These are phyloP conservation scores for Sylvietta virens DNA, from an alignment of 2,113 vertebrate species.

Conservation along the genomic window DNA sequence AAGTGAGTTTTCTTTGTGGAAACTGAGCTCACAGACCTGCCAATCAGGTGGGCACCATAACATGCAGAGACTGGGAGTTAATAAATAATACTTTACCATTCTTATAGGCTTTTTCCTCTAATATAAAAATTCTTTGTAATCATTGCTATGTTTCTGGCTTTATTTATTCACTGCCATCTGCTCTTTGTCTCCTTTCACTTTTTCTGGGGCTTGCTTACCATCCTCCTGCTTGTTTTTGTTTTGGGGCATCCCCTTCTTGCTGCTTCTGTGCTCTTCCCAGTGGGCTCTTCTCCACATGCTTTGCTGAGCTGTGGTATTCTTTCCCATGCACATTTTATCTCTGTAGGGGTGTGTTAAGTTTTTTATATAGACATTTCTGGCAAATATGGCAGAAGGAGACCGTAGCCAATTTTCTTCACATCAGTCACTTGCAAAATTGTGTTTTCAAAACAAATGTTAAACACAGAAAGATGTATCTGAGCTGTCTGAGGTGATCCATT, in stretches of 20 bases:
- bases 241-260: neutral
- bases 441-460: slow-evolving; percentile 27
- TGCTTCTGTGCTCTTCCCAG: neutral
- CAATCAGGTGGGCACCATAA: neutral
- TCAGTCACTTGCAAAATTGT: slow-evolving; percentile 2
- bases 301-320: neutral
- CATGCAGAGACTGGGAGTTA: neutral
- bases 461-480: neutral
- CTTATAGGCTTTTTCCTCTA: neutral
- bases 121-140: neutral
- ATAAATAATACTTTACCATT: slow-evolving; percentile 9
- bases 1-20: neutral
- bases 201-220: neutral
- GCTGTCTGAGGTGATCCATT: neutral
- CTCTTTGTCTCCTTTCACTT: slow-evolving; percentile 28
- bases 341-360: neutral
- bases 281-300: neutral
- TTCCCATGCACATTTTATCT: neutral
- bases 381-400: neutral
- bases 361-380: slow-evolving; percentile 4
- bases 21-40: neutral
- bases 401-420: neutral
- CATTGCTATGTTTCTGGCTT: slow-evolving; percentile 22
- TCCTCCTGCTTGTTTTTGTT: neutral
- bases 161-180: slow-evolving; percentile 4